A percentile compares a stretch with the other conserved stretches of the same genome.
These are phyloP conservation scores for Uria lomvia DNA, from an alignment of 2,113 vertebrate species.

Conservation along the genomic window DNA sequence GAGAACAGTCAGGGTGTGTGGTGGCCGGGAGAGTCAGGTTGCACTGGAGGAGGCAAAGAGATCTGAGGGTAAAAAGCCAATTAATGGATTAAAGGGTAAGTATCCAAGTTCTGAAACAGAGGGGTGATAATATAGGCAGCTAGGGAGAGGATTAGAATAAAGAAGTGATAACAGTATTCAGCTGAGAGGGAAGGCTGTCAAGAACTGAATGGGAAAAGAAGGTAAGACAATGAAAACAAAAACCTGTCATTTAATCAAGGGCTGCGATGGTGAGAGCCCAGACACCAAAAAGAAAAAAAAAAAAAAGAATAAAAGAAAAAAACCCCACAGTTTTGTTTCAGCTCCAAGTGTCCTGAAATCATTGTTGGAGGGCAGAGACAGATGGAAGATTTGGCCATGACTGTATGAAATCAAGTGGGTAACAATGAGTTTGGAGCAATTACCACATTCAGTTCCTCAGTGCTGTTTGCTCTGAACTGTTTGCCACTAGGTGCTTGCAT, in stretches of 20 bases:
- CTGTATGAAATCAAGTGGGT: constrained; percentile 50
- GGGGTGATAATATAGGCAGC: constrained; percentile 78
- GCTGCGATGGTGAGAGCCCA: constrained; percentile 57
- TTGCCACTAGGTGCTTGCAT: neutral
- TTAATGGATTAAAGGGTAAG: constrained; percentile 76
- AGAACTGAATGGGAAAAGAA: constrained; percentile 71
- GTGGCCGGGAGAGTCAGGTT: constrained; percentile 56
- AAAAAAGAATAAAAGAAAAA: neutral
- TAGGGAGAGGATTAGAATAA: constrained; percentile 76
- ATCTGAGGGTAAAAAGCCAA: constrained; percentile 74
- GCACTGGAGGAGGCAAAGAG: constrained; percentile 29
- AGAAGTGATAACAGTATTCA: constrained; percentile 82
- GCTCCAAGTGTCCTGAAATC: constrained; percentile 46
- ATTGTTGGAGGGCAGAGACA: constrained; percentile 60
- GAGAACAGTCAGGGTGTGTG: neutral
- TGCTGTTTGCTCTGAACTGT: constrained; percentile 10
- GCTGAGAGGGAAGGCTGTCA: constrained; percentile 74
- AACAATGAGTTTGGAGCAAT: constrained; percentile 31
- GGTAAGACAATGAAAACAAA: constrained; percentile 74
- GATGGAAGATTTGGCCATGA: constrained; percentile 65
- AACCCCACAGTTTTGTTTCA: constrained; percentile 18
- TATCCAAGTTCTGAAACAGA: constrained; percentile 70
- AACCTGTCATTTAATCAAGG: constrained; percentile 71
- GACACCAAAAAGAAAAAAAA: neutral
- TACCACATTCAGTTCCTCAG: constrained; percentile 9